Base-by-base conservation (phyloP, 2,113 vertebrate species). In the Lagopus leucura region DNA sequence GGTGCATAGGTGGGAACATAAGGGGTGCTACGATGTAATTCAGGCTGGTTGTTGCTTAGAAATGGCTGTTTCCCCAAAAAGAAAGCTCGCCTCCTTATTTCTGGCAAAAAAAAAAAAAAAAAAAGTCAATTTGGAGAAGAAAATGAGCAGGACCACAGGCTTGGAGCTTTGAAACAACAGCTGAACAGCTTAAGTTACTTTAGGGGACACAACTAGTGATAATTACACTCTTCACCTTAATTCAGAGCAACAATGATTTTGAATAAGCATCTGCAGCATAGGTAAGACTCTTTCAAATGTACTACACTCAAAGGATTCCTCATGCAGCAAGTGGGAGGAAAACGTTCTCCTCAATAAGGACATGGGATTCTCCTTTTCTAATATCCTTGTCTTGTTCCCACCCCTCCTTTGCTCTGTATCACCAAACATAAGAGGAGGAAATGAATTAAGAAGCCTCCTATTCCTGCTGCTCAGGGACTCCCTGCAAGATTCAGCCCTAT, bases 1-100 rank as follows among this genome's bases (percentile, higher is more conserved):
- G 75, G 65, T 80, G 50, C 55, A 95, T 47, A 74, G 72, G 75
- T 57, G 28, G 63, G 61, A 80, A 60, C 34, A 71, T 61, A 78
- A 43, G 47, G 58, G 32, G 17, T 74, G 34, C 71, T 63, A 54
- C 79, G 48, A 76, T 45, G 54, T 76, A 91, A 83, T 64, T 74
- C 47, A 80, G 50, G 64, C 43, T 90, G 90, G 12, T 28, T 86
- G 22, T 45, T 76, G 19, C 50, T 73, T 73, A 47, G 58, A 72
- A 93, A 77, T 50, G 28, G 16, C 13, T 47, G 24, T 45, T 85
- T 74, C 50, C 76, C 60, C 25, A 52, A 47, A 83, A 82, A 40
- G 4, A 61, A 74, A 70, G 15, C 16, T n/a, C 15, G 9, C 85
- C 1, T 82, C 10, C 38, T 88, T 6, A 28, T 88, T 95, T 87